Base-by-base conservation (phyloP, 2,888 invertebrate genomes). In the Dromius quadrimaculatus region DNA sequence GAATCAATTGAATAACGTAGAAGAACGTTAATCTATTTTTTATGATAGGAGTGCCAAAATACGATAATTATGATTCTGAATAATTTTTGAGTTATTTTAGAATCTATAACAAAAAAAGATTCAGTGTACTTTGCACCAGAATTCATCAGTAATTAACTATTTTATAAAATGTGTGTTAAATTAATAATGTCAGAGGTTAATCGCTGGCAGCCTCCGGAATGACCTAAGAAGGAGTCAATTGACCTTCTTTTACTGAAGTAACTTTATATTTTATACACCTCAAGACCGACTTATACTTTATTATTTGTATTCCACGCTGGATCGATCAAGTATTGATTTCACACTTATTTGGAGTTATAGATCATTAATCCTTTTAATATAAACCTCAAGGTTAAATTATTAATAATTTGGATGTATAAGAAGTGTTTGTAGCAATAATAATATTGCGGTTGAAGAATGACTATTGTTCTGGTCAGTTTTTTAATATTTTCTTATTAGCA, bases 141-240 rank as follows among this genome's bases (percentile, higher is more conserved):
- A 41, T 41, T 41, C 41, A 15, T 9, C 9, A 6, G 11, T 41
- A 41, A 6, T 41, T 15, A 41, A 15, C 15, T 41, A 41, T 11
- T 15, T 5, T 6, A 41, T 28, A 54, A 54, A 54, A 54, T 54
- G 50, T 41, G 15, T 15, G 41, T 54, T 54, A 54, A 54, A 9
- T 54, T 13, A 1, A 28, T 11, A 2, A 6, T 23, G 50, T 54
- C 28, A 13, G 8, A 54, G 50, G 50, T 54, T 23, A 54, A 54
- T 5, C 50, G 23, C 23, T 23, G 11, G 50, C 50, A 54, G 50
- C 23, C 13, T 28, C 28, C 23, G n/a, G n/a, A 2, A 4, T 23
- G 28, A 54, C 50, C 15, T 15, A 8, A n/a, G 50, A 23, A 54
- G 50, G 50, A 54, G 50, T 54, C 50, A 54, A 54, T 54, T 54